Evolutionary conservation across 2,888 invertebrate genomes (phyloP).

Genomic region (Dicyrtomina minuta): DNA sequence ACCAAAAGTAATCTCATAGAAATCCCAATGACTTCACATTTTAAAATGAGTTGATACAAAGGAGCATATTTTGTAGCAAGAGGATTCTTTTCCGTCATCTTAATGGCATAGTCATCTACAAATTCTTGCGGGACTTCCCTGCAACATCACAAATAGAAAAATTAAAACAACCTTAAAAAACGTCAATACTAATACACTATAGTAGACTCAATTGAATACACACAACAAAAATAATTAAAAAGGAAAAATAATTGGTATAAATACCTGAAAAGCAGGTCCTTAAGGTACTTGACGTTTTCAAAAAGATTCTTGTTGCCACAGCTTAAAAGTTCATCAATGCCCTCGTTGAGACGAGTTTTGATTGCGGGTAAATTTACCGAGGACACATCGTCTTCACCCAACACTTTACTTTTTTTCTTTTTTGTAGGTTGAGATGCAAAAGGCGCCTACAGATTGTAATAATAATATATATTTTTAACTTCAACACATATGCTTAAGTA

Average conservation of each 20-base stretch:
- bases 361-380: conserved; percentile 15
- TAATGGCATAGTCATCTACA: neutral
- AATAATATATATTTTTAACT: neutral
- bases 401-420: conserved; percentile 12
- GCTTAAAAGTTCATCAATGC: neutral
- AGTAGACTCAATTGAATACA: neutral
- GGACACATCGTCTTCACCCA: neutral
- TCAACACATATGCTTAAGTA: no score
- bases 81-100: neutral
- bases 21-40: conserved; percentile 33
- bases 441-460: neutral
- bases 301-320: neutral
- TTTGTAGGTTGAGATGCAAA: neutral
- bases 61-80: neutral
- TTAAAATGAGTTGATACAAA: conserved; percentile 31
- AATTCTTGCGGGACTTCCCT: neutral
- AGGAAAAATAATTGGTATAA: neutral
- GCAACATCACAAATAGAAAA: neutral
- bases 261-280: neutral
- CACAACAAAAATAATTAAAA: neutral
- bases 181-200: neutral
- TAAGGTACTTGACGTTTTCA: neutral
- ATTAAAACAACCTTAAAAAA: no score
- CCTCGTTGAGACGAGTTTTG: neutral
- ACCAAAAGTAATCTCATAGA: conserved; percentile 35